Base-by-base conservation (phyloP, 2,113 vertebrate genomes). In the Prionailurus bengalensis region DNA sequence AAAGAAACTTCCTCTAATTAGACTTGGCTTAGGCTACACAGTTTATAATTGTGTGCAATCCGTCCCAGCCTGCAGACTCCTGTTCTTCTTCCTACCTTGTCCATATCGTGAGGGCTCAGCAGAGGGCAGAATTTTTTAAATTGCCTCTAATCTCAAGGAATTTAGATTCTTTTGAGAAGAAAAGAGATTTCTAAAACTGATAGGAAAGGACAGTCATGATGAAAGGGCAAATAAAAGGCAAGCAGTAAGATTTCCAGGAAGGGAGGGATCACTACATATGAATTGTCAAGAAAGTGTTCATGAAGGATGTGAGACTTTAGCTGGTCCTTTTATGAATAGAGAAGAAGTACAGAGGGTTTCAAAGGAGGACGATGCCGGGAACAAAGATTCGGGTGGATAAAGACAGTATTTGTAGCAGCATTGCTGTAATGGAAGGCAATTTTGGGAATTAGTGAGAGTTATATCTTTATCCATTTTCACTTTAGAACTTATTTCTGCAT, bases 401-500 rank as follows among this genome's bases (percentile, higher is more conserved):
- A 96, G 76, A 73, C 78, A 85, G 80, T 92, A 90, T 95, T 93
- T 95, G 92, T 81, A 96, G 71, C 94, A 97, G 73, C 81, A 73
- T 81, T 53, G 68, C 81, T 92, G 48, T 93, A 96, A 97, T 92
- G 94, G 86, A 96, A 98, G 80, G 81, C 87, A 94, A 82, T 95
- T 97, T 95, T 68, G 87, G 91, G 91, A 97, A 98, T 97, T 97
- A 97, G 89, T 83, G 79, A 97, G 94, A 97, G 91, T 97, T 97
- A 90, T 71, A 96, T 92, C 90, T 94, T 98, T 85, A 97, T 94
- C 93, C 95, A 94, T 89, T 97, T 98, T 97, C 97, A 94, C 95
- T 98, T 98, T 94, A 94, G 92, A 97, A 97, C 92, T 96, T 98
- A 95, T 96, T 97, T 92, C 95, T 97, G 95, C 97, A 94, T 98